Evolutionary conservation across 2,888 invertebrate species (phyloP).

Genomic region (Heliconius ismenius): DNA sequence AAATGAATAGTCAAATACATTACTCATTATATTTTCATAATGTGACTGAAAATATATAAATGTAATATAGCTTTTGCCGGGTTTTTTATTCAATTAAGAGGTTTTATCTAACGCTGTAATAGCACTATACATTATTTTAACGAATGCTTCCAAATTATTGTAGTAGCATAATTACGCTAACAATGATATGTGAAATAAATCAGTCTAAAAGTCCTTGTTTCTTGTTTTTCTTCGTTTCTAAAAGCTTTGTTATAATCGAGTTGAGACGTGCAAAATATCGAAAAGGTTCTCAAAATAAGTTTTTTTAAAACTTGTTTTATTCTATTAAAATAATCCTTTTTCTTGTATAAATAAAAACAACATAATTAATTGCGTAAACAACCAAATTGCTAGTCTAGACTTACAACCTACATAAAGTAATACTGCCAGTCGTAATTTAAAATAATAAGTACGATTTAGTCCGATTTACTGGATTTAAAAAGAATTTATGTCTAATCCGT

Average conservation of each 20-base stretch:
- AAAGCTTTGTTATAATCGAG: not conserved
- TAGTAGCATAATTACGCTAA: not conserved
- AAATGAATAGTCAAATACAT: conserved; percentile 47
- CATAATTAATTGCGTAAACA: conserved; percentile 1
- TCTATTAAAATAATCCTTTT: not conserved
- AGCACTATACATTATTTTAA: not conserved
- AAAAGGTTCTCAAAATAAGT: not conserved
- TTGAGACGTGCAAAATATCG: not conserved
- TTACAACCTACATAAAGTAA: not conserved
- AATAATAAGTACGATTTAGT: not conserved
- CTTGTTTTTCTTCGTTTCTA: too few species aligned
- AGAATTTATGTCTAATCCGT: not conserved
- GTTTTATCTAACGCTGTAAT: not conserved
- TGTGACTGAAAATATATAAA: not conserved
- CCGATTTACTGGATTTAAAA: not conserved
- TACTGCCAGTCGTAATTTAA: not conserved
- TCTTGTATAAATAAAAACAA: not conserved
- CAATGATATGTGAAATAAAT: not conserved
- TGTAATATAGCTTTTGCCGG: too few species aligned
- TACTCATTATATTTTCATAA: not conserved
- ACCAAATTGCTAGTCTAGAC: conserved; percentile 12
- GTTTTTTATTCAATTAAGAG: not conserved
- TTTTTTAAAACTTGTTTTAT: not conserved
- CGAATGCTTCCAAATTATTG: not conserved
- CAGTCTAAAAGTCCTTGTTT: not conserved